Conservation (phyloP, 2,797 vertebrate genomes). For the Odontamblyopus lacepedii region DNA sequence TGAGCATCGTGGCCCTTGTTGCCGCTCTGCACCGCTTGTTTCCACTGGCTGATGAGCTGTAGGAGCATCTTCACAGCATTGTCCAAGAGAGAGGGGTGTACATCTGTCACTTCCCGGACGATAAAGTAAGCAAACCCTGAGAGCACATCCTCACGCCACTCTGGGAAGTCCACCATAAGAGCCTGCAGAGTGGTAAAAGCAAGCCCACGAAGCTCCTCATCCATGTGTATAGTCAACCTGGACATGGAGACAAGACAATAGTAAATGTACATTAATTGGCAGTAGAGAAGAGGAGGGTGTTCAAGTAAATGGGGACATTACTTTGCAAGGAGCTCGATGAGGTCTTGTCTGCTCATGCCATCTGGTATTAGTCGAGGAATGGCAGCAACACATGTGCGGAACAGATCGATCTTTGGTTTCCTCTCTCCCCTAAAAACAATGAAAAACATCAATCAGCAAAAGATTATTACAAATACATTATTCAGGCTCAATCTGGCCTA, state of each 20-base stretch:
- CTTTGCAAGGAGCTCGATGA: slow-evolving; percentile 91
- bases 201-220: slow-evolving; percentile 95
- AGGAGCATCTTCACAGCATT: slow-evolving; percentile 98
- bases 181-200: slow-evolving; percentile 98
- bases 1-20: slow-evolving; percentile 89
- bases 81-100: slow-evolving; percentile 95
- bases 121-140: slow-evolving; percentile 98
- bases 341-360: slow-evolving; percentile 98
- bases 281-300: background rate
- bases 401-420: slow-evolving; percentile 99
- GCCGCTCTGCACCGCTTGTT: slow-evolving; percentile 90
- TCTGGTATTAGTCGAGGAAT: slow-evolving; percentile 97
- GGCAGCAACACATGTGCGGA: slow-evolving; percentile 97
- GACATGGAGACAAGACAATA: background rate
- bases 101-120: slow-evolving; percentile 94
- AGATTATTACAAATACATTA: background rate
- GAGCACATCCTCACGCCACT: slow-evolving; percentile 97
- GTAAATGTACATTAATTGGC: background rate
- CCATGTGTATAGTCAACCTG: slow-evolving; percentile 98
- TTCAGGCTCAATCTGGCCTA: background rate
- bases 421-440: slow-evolving; percentile 88
- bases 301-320: background rate
- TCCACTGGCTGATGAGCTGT: slow-evolving; percentile 97
- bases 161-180: slow-evolving; percentile 96
- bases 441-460: slow-evolving; percentile 25